These are phyloP conservation scores for Todiramphus saurophagus DNA, from an alignment of 2,113 vertebrate species.

Conservation along the genomic window DNA sequence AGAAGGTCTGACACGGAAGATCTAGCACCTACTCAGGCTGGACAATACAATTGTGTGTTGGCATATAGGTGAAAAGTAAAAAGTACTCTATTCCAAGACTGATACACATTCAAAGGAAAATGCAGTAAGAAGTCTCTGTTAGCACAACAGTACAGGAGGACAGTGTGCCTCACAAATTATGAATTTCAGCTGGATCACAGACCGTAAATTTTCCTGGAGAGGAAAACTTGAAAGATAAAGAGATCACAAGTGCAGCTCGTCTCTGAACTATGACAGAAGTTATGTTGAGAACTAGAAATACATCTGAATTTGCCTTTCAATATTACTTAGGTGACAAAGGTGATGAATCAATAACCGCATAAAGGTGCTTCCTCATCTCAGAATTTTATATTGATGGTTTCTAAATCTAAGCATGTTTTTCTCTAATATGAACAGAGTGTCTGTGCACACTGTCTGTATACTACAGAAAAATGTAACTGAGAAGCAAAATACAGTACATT, in stretches of 20 bases:
- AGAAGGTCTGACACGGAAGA: accelerated
- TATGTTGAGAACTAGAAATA: neutral
- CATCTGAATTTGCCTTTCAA: neutral
- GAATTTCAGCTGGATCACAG: neutral
- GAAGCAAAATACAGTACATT: neutral
- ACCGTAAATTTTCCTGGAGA: neutral
- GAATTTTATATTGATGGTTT: neutral
- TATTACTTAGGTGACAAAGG: neutral
- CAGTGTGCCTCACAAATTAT: neutral
- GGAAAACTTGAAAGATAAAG: neutral
- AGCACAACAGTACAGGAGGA: neutral
- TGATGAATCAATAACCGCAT: neutral
- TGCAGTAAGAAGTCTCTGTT: neutral
- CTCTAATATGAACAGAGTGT: neutral
- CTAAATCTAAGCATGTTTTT: neutral
- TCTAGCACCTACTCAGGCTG: accelerated
- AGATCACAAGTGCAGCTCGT: neutral
- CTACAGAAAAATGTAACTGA: neutral
- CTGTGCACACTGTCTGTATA: neutral
- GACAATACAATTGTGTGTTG: neutral
- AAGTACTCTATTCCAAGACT: neutral
- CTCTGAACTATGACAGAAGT: neutral
- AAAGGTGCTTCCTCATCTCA: neutral
- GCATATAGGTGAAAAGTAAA: neutral
- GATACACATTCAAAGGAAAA: neutral